Conservation (phyloP, 2,797 vertebrate species). For the Cyprinodon diabolis region DNA sequence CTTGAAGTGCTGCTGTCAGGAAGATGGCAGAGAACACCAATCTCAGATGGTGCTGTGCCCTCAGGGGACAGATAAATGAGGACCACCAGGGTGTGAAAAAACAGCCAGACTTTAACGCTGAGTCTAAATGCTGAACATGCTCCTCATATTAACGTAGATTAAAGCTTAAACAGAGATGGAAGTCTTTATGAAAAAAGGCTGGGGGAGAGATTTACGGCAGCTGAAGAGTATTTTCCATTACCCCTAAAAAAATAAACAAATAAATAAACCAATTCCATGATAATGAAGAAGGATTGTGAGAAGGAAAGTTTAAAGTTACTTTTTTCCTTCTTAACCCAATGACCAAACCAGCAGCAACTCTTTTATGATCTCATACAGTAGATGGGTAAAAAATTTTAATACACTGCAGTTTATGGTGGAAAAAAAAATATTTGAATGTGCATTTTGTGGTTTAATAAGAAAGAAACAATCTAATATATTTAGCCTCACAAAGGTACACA, state of each 20-base stretch:
- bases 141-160: conserved; percentile 24
- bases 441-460: not conserved
- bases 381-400: not conserved
- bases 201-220: not conserved
- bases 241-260: conserved; percentile 62
- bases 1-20: conserved; percentile 61
- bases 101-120: conserved; percentile 36
- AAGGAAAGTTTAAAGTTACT: conserved; percentile 45
- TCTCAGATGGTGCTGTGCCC: conserved; percentile 70
- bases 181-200: not conserved
- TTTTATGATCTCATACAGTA: no score
- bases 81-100: conserved; percentile 69
- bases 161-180: conserved; percentile 15
- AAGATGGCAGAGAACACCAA: conserved; percentile 66
- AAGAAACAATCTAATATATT: not conserved
- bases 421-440: not conserved
- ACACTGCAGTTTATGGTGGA: not conserved
- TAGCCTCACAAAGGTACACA: not conserved
- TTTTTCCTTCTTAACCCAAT: conserved; percentile 9
- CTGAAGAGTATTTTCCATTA: conserved; percentile 65
- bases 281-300: conserved; percentile 66
- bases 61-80: conserved; percentile 66
- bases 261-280: conserved; percentile 69
- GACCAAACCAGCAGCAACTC: conserved; percentile 30
- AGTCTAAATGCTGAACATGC: conserved; percentile 23